phyloP scores from a whole-genome alignment of 1,140 invertebrate species.

The Aphis gossypii region DNA sequence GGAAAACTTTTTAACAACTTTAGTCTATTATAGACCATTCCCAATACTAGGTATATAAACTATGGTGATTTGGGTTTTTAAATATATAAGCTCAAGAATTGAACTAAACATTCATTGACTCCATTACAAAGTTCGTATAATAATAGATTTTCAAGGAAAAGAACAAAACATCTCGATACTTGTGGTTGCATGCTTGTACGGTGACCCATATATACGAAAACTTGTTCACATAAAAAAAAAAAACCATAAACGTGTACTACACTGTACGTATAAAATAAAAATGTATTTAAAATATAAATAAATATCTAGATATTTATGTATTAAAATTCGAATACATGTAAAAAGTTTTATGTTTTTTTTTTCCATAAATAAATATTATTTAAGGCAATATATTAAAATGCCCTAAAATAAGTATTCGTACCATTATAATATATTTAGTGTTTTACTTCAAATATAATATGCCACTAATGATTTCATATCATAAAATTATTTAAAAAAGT shows the following conservation, averaged over 20 bases:
- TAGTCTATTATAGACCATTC: conserved; percentile 2
- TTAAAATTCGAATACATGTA: background rate
- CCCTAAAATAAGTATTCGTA: background rate
- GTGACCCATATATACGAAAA: background rate
- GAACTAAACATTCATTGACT: background rate
- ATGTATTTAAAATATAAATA: conserved; percentile 11
- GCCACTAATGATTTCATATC: background rate
- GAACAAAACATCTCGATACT: background rate
- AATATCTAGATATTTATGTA: background rate
- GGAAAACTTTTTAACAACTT: conserved; percentile 35
- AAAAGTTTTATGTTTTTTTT: background rate
- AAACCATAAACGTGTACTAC: background rate
- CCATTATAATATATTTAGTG: background rate
- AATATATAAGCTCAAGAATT: background rate
- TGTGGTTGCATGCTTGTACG: background rate
- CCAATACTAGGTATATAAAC: background rate
- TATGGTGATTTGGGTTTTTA: background rate
- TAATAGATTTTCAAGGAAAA: background rate
- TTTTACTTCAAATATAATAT: background rate
- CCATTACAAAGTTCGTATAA: background rate
- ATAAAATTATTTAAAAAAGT: background rate
- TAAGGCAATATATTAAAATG: background rate
- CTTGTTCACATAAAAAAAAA: background rate
- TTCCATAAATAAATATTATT: background rate
- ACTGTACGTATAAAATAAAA: background rate